phyloP scores from a whole-genome alignment of 2,888 invertebrate genomes.

The Melanotus villosus region DNA sequence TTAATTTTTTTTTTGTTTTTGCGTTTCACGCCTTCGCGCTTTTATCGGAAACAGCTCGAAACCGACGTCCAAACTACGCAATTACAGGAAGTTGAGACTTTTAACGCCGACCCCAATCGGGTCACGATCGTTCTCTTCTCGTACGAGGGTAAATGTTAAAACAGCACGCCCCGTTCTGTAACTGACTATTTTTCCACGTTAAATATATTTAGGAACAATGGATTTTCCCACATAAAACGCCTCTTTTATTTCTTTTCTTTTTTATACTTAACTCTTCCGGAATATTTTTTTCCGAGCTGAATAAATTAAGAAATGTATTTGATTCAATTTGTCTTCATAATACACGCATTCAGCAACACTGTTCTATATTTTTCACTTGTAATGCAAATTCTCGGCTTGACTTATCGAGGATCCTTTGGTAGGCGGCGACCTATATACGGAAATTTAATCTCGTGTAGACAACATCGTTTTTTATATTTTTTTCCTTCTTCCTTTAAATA shows the following conservation, averaged over 20 bases:
- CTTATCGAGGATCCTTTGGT: too few species aligned
- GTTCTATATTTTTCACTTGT: too few species aligned
- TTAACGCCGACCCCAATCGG: conserved; percentile 27
- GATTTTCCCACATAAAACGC: background rate
- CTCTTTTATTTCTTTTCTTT: background rate
- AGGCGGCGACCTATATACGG: too few species aligned
- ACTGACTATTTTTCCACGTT: conserved; percentile 10
- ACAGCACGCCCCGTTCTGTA: background rate
- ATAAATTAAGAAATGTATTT: too few species aligned
- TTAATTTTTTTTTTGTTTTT: conserved; percentile 29
- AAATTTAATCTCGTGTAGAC: too few species aligned
- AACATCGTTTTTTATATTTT: too few species aligned
- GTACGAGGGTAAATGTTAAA: conserved; percentile 19
- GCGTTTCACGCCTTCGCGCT: conserved; percentile 20
- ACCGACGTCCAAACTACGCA: conserved; percentile 27
- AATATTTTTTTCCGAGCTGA: too few species aligned
- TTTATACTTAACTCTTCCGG: too few species aligned
- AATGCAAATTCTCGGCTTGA: too few species aligned
- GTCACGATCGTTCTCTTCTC: conserved; percentile 14
- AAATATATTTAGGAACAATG: background rate
- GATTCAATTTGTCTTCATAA: too few species aligned
- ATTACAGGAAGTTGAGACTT: conserved; percentile 30
- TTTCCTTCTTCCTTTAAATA: too few species aligned
- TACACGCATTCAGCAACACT: too few species aligned
- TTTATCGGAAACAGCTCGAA: conserved; percentile 30